Conservation (phyloP, 2,888 invertebrate species). For the Archaeoteleia sp. region DNA sequence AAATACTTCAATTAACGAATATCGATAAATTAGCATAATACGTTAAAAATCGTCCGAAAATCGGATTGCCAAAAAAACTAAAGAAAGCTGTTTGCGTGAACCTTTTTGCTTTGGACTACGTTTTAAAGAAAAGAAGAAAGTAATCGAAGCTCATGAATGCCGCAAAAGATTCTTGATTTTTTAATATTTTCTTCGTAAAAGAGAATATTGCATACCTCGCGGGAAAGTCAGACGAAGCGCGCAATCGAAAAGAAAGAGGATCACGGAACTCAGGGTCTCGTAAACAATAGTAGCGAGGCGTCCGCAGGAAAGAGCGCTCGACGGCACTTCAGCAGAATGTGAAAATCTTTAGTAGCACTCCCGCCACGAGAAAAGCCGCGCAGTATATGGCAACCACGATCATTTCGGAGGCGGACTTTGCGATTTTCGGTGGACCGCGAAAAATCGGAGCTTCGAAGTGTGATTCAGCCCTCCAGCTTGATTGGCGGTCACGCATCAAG, state of each 20-base stretch:
- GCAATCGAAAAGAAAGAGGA: slow-evolving; percentile 34
- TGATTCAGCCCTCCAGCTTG: slow-evolving; percentile 35
- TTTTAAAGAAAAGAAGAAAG: too few species aligned
- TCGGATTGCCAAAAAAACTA: too few species aligned
- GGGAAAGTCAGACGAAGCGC: slow-evolving; percentile 40
- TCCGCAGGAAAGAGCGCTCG: slow-evolving; percentile 26
- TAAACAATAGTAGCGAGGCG: slow-evolving; percentile 22
- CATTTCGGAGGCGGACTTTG: slow-evolving; percentile 58
- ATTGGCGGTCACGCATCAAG: slow-evolving; percentile 51
- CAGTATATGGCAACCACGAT: slow-evolving; percentile 73
- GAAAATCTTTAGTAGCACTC: slow-evolving; percentile 69
- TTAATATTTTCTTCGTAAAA: too few species aligned
- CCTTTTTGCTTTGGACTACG: too few species aligned
- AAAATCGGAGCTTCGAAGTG: slow-evolving; percentile 1
- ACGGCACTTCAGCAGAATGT: slow-evolving; percentile 61
- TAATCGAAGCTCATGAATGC: too few species aligned
- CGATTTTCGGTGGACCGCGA: slow-evolving; percentile 12
- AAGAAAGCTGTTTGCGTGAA: too few species aligned
- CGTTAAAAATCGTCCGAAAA: too few species aligned
- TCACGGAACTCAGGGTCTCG: slow-evolving; percentile 29
- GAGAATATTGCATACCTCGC: slow-evolving; percentile 44
- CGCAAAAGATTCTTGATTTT: too few species aligned
- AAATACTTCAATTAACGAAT: too few species aligned
- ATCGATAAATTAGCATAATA: too few species aligned
- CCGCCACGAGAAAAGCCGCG: slow-evolving; percentile 69